Base-by-base conservation (phyloP, 2,888 invertebrate species). In the Tachina lurida region DNA sequence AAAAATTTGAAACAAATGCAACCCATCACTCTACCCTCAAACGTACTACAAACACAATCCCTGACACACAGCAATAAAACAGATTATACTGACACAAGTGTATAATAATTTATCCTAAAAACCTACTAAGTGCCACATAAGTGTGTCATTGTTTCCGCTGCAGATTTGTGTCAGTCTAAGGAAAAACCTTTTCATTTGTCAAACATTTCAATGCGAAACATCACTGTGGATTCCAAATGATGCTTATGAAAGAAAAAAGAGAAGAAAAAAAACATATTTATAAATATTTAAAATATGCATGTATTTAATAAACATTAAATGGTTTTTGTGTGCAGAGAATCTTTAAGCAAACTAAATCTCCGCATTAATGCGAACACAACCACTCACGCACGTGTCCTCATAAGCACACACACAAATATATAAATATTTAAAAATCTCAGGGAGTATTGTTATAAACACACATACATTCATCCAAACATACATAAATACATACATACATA, bases 111-210 rank as follows among this genome's bases (percentile, higher is more conserved):
- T 71, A 56, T 79, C 39, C 70, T 56, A 79, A 71, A 65, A 71
- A 63, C 63, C 71, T 73, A 73, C 19, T 71, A 79, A 79, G 73
- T 71, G 45, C 63, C 39, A 39, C 43, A 71, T 71, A 71, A 79
- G 39, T 63, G 41, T 47, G 19, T 1, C 45, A 39, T 63, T 71
- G 62, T 71, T 71, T 78, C 62, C 70, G 43, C 43, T 49, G 15
- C 8, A 22, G 31, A 68, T 77, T 77, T 77, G 43, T 75, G 75
- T 22, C 49, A 77, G 41, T 41, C 22, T 9, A 7, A 31, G 31
- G 31, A 31, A 68, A 68, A 58, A 67, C 56, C 67, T 76, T 67
- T 70, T 43, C 31, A 43, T 70, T 67, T 67, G 47, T 31, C 65
- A 76, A 63, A 22, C 63, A 7, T 67, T 43, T 39, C 31, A 56